These are phyloP conservation scores for Noctilio leporinus DNA, from an alignment of 2,113 vertebrate species.

Conservation along the genomic window DNA sequence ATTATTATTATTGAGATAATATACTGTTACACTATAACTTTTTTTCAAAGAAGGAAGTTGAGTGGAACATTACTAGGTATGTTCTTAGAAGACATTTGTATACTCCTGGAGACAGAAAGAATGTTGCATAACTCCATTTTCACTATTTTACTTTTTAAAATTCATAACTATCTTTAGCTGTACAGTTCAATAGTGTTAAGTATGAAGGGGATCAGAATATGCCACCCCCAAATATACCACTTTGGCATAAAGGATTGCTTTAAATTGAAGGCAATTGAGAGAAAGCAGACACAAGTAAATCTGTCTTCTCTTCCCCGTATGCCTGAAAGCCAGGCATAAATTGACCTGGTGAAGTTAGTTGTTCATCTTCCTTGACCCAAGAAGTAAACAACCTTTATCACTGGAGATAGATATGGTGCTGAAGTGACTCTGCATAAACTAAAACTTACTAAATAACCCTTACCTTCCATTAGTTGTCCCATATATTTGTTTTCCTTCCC, in stretches of 20 bases:
- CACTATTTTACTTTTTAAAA: background rate
- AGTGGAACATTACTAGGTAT: background rate
- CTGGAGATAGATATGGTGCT: background rate
- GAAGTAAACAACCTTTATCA: background rate
- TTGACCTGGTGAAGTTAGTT: background rate
- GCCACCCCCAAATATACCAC: background rate
- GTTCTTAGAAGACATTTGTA: background rate
- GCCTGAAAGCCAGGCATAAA: background rate
- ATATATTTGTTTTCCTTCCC: background rate
- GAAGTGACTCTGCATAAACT: background rate
- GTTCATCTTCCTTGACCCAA: background rate
- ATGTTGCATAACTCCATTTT: background rate
- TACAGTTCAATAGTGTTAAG: background rate
- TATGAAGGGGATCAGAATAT: background rate
- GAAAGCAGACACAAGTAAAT: background rate
- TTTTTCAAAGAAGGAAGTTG: background rate
- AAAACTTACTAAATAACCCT: background rate
- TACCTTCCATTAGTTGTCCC: background rate
- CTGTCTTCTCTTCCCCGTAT: background rate
- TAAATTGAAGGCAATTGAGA: background rate
- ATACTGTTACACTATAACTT: background rate
- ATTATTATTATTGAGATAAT: background rate
- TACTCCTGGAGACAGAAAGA: background rate
- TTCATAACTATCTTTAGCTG: background rate
- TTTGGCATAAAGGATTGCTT: background rate